Evolutionary conservation across 2,113 vertebrate species (phyloP), one percentile per base, ranked within the genome.

Genomic region (Furnarius figulus): DNA sequence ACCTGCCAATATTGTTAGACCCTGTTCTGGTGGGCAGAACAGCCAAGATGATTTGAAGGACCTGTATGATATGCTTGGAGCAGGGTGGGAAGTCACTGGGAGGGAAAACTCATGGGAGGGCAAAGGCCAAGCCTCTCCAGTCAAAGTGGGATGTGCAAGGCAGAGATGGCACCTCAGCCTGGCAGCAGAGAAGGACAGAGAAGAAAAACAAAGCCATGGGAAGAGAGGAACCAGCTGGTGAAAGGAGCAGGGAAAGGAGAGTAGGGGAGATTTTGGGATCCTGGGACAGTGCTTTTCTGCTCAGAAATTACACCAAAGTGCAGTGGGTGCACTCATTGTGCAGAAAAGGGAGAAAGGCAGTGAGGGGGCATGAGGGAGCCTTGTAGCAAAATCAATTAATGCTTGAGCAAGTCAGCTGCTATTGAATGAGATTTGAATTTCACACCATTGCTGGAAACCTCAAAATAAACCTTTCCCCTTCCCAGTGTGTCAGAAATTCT

Each of bases 401-500:
- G 30, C 44, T 47, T 47, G 61, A 87, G 80, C 16, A 0, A 89
- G 71, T 71, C 77, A 89, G 77, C 75, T 71, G 87, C 83, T 96
- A 50, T 35, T 92, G 87, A 95, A 96, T 89, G 89, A 89, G 65
- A 93, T 87, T 72, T 83, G 78, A 90, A 92, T 93, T 95, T 95
- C 94, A 94, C 94, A 96, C 83, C 77, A 84, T 52, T 19, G 86
- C 89, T 95, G 91, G 58, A 89, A 92, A 83, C 91, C 86, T 91
- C 86, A 86, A 90, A 97, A 96, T 93, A 96, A 94, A 96, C 68
- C 72, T 86, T 68, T 65, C 55, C 56, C 30, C 86, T 94, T 91
- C 61, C 49, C 82, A 70, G 63, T 59, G 78, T 24, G 0, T 95
- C 95, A 95, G 87, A 73, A 92, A 86, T 53, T 65, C 79, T 94